Evolutionary conservation across 1,140 invertebrate genomes (phyloP), one percentile per base, ranked within the genome.

Genomic region (Hermatobates lingyangjiaoensis): DNA sequence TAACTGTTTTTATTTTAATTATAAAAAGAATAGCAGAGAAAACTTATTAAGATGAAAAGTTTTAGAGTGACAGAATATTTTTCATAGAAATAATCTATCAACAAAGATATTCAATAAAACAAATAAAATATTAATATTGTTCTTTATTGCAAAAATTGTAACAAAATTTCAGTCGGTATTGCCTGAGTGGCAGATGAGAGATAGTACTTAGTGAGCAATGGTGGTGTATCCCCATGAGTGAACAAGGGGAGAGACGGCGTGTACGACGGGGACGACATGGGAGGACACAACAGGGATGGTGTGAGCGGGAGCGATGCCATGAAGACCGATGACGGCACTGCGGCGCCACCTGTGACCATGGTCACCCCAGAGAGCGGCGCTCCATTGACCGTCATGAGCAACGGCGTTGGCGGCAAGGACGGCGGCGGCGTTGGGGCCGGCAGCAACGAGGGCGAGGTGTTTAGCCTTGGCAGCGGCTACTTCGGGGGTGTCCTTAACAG

Each of bases 371-470:
- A 25, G 26, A 25, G 23, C 45, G 45, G 23, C 5, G 45, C 21
- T 46, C 45, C 45, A 46, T 25, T 27, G 23, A 3, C 45, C 45
- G 23, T 10, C 3, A 14, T 24, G 51, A 42, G 49, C 51, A 26
- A 54, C 56, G 39, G 55, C 54, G 50, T 57, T 53, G 27, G 52
- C 50, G 27, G 57, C 55, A 53, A 58, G 61, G 47, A 58, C 61
- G 45, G 52, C 56, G 45, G 59, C 59, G 40, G 26, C 20, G 23
- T 27, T 45, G 7, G 21, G 42, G 3, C 50, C 50, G 40, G 46
- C 53, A 45, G 46, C 48, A 20, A 20, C n/a, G 10, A 18, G 20
- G 24, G 12, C 45, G 10, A 7, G 23, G 23, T n/a, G n/a, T n/a
- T 7, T 20, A 14, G 3, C 23, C 12, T 12, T 24, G 23, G 7